These are phyloP conservation scores for Colius striatus DNA, from an alignment of 2,113 vertebrate genomes.

Conservation along the genomic window DNA sequence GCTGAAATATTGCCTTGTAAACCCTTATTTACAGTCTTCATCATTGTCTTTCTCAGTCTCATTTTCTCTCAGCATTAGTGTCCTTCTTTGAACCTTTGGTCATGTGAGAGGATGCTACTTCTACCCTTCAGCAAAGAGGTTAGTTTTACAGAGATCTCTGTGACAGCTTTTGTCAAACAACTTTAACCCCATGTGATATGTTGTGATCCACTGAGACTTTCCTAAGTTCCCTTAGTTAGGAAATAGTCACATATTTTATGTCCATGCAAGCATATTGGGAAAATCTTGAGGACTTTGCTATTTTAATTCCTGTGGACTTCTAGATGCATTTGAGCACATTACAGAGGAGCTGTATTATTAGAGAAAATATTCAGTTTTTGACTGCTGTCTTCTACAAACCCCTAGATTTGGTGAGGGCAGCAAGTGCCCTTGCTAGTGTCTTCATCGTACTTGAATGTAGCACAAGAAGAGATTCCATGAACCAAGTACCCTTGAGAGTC, in stretches of 20 bases:
- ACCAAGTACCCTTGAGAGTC: neutral
- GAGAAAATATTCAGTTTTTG: neutral
- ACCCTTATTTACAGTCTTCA: neutral
- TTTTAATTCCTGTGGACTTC: neutral
- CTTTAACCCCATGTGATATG: neutral
- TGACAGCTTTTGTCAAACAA: neutral
- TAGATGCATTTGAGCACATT: neutral
- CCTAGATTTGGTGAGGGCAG: neutral
- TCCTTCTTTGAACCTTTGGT: neutral
- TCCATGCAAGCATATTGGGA: neutral
- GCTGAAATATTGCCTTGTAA: neutral
- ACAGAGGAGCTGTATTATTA: neutral
- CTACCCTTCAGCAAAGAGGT: neutral
- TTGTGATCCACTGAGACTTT: neutral
- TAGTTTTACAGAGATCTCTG: neutral
- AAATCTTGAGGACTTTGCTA: neutral
- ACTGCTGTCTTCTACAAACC: neutral
- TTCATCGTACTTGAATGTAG: neutral
- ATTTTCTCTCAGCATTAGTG: neutral
- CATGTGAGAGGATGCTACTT: neutral
- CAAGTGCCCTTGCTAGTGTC: neutral
- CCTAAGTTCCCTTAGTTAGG: neutral
- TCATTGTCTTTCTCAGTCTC: neutral
- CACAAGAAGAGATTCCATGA: neutral
- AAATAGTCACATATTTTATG: neutral